Percentiles rank a stretch among this genome's conserved stretches.
phyloP scores from a whole-genome alignment of 2,113 vertebrate genomes.

The Sturnus vulgaris region DNA sequence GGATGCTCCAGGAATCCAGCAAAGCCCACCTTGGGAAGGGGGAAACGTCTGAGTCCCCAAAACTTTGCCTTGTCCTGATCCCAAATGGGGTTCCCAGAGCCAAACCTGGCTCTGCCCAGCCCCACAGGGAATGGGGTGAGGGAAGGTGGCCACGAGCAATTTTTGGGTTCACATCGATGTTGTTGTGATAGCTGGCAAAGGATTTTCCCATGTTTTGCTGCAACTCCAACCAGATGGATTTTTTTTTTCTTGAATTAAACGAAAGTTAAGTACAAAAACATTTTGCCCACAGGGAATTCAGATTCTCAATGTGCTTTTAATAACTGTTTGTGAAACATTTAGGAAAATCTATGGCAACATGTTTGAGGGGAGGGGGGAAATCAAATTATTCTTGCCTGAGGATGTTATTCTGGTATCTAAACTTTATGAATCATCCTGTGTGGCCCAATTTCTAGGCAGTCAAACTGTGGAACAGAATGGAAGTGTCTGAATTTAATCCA shows the following conservation, averaged over 20 bases:
- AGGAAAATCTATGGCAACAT: constrained; percentile 78
- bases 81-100: neutral
- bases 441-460: constrained; percentile 67
- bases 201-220: constrained; percentile 68
- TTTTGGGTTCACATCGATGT: neutral
- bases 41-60: neutral
- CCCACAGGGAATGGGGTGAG: neutral
- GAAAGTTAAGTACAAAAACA: constrained; percentile 78
- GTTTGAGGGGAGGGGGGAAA: constrained; percentile 23
- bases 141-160: neutral
- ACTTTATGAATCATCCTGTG: constrained; percentile 72
- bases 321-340: constrained; percentile 79
- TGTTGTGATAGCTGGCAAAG: constrained; percentile 67
- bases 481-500: constrained; percentile 63
- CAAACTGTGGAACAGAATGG: constrained; percentile 24
- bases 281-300: constrained; percentile 74
- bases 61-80: neutral
- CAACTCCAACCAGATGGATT: constrained; percentile 69
- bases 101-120: neutral
- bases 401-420: constrained; percentile 75
- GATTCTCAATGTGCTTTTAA: constrained; percentile 81
- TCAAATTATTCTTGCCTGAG: constrained; percentile 77
- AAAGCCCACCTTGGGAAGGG: neutral
- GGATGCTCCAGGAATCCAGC: neutral
- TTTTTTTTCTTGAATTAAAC: constrained; percentile 62